Evolutionary conservation across 2,113 vertebrate genomes (phyloP), one percentile per base, ranked within the genome.

Genomic region (Gambusia holbrooki): DNA sequence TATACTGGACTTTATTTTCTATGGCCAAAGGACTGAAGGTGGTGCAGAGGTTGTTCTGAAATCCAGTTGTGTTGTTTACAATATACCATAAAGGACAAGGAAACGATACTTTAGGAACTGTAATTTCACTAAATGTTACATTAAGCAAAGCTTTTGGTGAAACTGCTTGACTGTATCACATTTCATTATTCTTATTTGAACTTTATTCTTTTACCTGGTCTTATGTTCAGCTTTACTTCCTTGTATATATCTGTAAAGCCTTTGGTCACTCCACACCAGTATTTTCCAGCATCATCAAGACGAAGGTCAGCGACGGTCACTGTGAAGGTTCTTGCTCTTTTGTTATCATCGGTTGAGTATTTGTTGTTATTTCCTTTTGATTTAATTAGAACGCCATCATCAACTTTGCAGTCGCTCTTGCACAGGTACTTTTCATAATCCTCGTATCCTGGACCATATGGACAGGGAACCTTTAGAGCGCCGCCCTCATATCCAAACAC

Each of bases 361-460:
- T 45, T 86, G 63, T 0, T 40, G 3, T 25, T 77, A 6, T 8
- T 30, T 45, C 0, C 0, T 22, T 25, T 0, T 37, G 0, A 48
- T 0, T 80, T 88, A 0, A 0, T 78, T 42, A 86, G 66, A 1
- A 89, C 66, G 33, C 87, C 61, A 62, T 89, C 84, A 1, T 2
- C 11, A 0, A 1, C 0, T 0, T 29, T 22, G 30, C 86, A 89
- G 12, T 48, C 0, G 1, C 74, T 25, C 17, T 28, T 88, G 64
- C 89, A 91, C 62, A 79, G 45, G 64, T 89, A 91, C 70, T 90
- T 87, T 4, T 86, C 74, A 72, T 85, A 69, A 1, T 7, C 4
- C 19, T 80, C 73, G 45, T 85, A 89, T 13, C 78, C 82, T 0
- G 0, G 0, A 10, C 0, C 0, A 12, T 88, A 89, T 3, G 25